These are phyloP conservation scores for Macaca nemestrina DNA, from an alignment of 2,113 vertebrate genomes.

Conservation along the genomic window DNA sequence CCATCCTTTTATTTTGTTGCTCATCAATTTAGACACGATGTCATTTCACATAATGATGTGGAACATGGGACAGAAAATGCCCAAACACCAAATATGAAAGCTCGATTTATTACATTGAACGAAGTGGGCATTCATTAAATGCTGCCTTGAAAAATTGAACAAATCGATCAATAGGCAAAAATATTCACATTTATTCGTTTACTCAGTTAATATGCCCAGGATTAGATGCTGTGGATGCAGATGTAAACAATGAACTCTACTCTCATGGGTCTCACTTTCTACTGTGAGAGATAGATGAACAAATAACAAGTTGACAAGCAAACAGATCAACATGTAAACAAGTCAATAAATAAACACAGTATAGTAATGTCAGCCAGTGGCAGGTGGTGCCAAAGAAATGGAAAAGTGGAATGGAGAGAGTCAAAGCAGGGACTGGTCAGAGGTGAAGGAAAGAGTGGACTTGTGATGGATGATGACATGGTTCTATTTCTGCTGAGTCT, in stretches of 20 bases:
- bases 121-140: neutral
- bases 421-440: no score
- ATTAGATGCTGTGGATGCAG: neutral
- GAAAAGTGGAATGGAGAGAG: no score
- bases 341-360: neutral
- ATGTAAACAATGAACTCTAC: neutral
- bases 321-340: neutral
- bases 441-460: neutral
- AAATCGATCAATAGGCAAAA: neutral
- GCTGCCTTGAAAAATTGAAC: neutral
- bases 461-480: rapidly evolving
- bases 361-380: neutral
- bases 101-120: neutral
- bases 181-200: no score
- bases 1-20: no score
- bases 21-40: neutral
- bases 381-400: neutral
- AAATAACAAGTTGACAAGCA: neutral
- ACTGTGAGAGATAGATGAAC: neutral
- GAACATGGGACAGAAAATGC: neutral
- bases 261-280: neutral
- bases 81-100: neutral
- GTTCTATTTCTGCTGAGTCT: neutral
- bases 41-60: neutral
- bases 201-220: neutral